Evolutionary conservation across 2,888 invertebrate genomes (phyloP).

Genomic region (Hyposoter didymator): DNA sequence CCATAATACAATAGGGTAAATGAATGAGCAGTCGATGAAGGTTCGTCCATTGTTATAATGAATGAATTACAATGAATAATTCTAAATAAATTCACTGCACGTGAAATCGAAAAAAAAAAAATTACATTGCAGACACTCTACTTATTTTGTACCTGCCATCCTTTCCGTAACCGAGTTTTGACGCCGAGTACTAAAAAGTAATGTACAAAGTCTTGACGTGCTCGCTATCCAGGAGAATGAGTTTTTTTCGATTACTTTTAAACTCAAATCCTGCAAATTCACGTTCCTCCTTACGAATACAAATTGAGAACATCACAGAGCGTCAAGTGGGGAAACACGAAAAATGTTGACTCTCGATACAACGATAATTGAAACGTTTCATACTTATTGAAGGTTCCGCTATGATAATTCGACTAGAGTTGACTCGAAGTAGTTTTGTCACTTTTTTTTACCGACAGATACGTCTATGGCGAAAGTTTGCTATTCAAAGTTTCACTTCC

Average conservation of each 20-base stretch:
- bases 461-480: constrained; percentile 10
- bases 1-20: not conserved
- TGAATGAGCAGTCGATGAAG: not conserved
- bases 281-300: not conserved
- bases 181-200: not conserved
- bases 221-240: not conserved
- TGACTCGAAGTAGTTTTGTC: not conserved
- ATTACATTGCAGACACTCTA: not conserved
- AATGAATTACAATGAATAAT: not conserved
- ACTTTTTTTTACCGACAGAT: not conserved
- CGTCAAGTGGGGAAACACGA: not conserved
- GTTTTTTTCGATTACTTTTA: not conserved
- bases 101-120: not conserved
- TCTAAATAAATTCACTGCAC: not conserved
- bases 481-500: constrained; percentile 4
- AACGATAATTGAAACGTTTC: constrained; percentile 6
- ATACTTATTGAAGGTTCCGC: not conserved
- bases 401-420: not conserved
- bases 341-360: not conserved
- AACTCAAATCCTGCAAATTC: not conserved
- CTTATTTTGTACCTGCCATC: not conserved
- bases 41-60: not conserved
- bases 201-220: not conserved
- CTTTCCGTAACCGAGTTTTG: not conserved
- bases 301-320: not conserved